These are phyloP conservation scores for Parazoanthus swiftii DNA, from an alignment of 92 coral and sea anemone species.

Conservation along the genomic window DNA sequence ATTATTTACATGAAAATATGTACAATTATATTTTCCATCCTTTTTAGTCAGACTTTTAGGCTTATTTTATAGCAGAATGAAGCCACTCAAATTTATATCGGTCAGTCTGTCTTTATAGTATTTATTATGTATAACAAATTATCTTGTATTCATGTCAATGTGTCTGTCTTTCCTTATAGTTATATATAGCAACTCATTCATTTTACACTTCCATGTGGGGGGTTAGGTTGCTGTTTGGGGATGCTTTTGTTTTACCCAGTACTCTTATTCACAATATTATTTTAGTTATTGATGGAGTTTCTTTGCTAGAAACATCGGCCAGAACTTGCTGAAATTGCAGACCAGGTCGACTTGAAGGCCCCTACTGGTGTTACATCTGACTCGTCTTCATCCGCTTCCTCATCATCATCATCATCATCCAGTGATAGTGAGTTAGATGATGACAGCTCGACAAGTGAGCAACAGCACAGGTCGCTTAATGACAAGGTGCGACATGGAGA, in stretches of 20 bases:
- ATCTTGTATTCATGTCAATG: too few species aligned
- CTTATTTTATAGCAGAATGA: too few species aligned
- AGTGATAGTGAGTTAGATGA: conserved; percentile 54
- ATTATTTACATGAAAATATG: too few species aligned
- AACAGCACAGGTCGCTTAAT: background rate
- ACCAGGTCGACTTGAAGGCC: conserved; percentile 70
- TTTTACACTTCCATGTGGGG: too few species aligned
- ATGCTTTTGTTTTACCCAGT: background rate
- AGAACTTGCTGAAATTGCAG: conserved; percentile 82
- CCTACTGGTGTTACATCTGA: conserved; percentile 94
- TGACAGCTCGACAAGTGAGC: conserved; percentile 25
- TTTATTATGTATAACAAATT: too few species aligned
- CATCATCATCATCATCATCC: conserved; percentile 83
- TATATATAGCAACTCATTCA: too few species aligned
- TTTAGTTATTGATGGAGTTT: background rate
- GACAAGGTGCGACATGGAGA: conserved; percentile 54
- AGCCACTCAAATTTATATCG: too few species aligned
- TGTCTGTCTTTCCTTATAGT: too few species aligned
- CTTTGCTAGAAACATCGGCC: conserved; percentile 81
- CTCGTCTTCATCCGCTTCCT: conserved; percentile 91
- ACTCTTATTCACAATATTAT: background rate
- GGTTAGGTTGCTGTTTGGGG: too few species aligned
- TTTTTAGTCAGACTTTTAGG: too few species aligned
- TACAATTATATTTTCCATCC: too few species aligned
- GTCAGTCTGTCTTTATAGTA: too few species aligned